Base-by-base conservation (phyloP, 2,797 vertebrate species). In the Meriones psammophilus region DNA sequence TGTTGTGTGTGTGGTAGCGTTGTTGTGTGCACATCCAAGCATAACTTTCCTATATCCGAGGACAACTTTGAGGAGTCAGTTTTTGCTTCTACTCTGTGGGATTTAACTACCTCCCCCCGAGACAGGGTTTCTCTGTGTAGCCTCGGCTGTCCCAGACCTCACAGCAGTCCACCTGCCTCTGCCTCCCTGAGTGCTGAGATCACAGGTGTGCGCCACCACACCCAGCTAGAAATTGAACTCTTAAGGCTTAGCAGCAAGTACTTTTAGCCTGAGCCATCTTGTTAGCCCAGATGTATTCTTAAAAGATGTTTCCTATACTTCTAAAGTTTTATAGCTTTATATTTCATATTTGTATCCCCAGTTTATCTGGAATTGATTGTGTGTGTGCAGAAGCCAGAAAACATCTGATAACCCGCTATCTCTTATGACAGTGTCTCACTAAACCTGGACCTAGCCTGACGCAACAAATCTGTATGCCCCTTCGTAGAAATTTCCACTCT, bases 401-500 rank as follows among this genome's bases (percentile, higher is more conserved):
- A 68, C 18, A 24, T 85, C 42, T 50, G 42, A 33, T 46, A 22
- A 10, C 10, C 17, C 30, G 28, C 81, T 66, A 8, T 62, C 39
- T 68, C 42, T 68, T 22, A 85, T 33, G 42, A 85, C 30, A 42
- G 36, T 50, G 18, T 50, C 64, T 68, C 42, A n/a, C 64, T 68
- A 22, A 85, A 54, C 62, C 64, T 4, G 18, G 10, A n/a, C 42
- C 42, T 50, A 24, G 62, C 64, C 64, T n/a, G 30, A n/a, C 4
- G 0, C 30, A 68, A 24, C 42, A 54, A 24, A 69, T n/a, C 64
- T 68, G 42, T 22, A 7, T 85, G 83, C 18, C 10, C n/a, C 42
- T n/a, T n/a, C 26, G 66, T 94, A 36, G 84, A 78, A 64, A 87
- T 92, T 88, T 92, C n/a, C 42, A 71, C 6, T 89, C 17, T 54